phyloP scores from a whole-genome alignment of 2,113 vertebrate species.

The Hirundichthys speculiger region DNA sequence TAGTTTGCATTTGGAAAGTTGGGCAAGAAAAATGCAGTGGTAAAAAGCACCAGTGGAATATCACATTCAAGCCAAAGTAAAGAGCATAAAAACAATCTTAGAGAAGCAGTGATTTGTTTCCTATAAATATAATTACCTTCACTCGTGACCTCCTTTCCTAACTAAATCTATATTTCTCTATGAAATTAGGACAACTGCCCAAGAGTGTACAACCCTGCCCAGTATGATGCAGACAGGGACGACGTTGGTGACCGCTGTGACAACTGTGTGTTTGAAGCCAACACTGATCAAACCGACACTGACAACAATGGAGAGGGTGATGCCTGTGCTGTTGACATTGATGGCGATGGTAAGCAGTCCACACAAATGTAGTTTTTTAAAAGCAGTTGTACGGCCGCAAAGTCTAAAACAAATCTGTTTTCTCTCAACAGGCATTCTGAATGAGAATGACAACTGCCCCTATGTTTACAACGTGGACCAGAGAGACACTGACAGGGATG shows the following conservation, averaged over 20 bases:
- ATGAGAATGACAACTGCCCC: constrained; percentile 95
- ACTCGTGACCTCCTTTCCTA: constrained; percentile 11
- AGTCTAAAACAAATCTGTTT: constrained; percentile 10
- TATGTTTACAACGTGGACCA: constrained; percentile 98
- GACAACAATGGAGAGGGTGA: constrained; percentile 97
- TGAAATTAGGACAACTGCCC: constrained; percentile 93
- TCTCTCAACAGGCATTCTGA: constrained; percentile 87
- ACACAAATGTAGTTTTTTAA: not conserved
- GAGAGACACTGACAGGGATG: constrained; percentile 93
- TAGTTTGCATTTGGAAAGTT: constrained; percentile 64
- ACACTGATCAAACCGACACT: constrained; percentile 95
- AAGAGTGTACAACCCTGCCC: constrained; percentile 93
- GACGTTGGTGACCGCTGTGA: constrained; percentile 95
- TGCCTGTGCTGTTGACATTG: constrained; percentile 95
- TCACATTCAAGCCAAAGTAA: constrained; percentile 48
- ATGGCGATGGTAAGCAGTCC: constrained; percentile 90
- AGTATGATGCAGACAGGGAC: constrained; percentile 95
- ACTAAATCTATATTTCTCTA: constrained; percentile 34
- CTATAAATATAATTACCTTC: constrained; percentile 15
- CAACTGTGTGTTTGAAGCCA: constrained; percentile 95
- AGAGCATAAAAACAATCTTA: constrained; percentile 10
- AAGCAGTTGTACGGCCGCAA: too few species aligned
- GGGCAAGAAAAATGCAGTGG: constrained; percentile 60
- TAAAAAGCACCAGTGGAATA: constrained; percentile 64
- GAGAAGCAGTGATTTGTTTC: constrained; percentile 29